phyloP scores from a whole-genome alignment of 1,140 invertebrate genomes.

The Reticulitermes speratus region DNA sequence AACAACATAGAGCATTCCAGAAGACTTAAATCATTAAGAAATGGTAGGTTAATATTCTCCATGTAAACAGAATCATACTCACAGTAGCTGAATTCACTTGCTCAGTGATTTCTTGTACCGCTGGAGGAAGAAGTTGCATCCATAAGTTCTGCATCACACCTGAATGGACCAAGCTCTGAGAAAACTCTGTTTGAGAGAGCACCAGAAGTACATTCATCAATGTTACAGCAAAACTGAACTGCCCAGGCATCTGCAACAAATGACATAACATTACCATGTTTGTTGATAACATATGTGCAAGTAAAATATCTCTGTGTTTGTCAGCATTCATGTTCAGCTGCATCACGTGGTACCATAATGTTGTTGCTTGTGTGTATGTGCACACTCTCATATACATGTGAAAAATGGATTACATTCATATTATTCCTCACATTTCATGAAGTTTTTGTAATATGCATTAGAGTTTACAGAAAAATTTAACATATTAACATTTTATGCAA shows the following conservation, averaged over 20 bases:
- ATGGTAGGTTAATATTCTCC: not conserved
- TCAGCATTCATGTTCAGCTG: too few relatives aligned
- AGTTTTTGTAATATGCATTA: too few relatives aligned
- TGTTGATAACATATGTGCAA: not conserved
- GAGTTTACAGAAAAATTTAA: too few relatives aligned
- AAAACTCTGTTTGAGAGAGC: not conserved
- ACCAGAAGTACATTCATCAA: not conserved
- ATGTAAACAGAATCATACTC: not conserved
- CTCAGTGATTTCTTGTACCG: not conserved
- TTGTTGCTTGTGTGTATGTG: too few relatives aligned
- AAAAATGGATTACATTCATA: too few relatives aligned
- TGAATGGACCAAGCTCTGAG: not conserved
- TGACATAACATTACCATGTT: not conserved
- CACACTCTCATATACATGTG: too few relatives aligned
- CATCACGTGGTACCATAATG: too few relatives aligned
- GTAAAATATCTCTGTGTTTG: too few relatives aligned
- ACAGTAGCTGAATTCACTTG: not conserved
- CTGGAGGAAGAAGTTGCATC: not conserved
- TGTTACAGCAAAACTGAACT: not conserved
- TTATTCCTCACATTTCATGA: too few relatives aligned
- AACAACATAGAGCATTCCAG: too few relatives aligned
- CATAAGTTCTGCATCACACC: not conserved
- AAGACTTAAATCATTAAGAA: too few relatives aligned
- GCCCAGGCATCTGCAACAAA: not conserved
- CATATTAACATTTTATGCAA: too few relatives aligned